These are phyloP conservation scores for Hylaeus anthracinus DNA, from an alignment of 1,140 invertebrate genomes.

Conservation along the genomic window DNA sequence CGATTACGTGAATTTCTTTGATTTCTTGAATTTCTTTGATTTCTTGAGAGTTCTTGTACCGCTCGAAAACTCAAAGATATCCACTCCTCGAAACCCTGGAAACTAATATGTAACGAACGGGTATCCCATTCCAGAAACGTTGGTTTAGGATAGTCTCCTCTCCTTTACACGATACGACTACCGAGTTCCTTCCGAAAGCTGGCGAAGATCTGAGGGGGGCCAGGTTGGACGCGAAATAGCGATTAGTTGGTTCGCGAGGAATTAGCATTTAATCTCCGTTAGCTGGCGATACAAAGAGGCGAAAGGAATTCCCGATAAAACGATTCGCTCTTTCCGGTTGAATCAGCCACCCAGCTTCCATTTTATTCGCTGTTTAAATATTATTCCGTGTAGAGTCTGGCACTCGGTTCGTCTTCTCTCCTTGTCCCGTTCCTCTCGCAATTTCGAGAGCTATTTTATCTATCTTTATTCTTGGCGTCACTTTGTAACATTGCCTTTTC, in stretches of 20 bases:
- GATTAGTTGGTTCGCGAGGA: conserved; percentile 1
- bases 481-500: conserved; percentile 27
- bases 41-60: no score
- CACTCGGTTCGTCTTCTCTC: no score
- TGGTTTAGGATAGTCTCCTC: no score
- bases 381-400: conserved; percentile 13
- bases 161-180: no score
- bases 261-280: conserved; percentile 26
- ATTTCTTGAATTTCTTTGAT: no score
- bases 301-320: conserved; percentile 46
- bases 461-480: conserved; percentile 28
- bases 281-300: neutral
- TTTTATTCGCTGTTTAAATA: conserved; percentile 47
- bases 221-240: neutral
- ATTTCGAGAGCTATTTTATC: conserved; percentile 25
- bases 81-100: no score
- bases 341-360: conserved; percentile 32
- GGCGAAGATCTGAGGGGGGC: neutral
- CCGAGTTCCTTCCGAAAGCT: no score
- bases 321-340: conserved; percentile 46
- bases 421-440: neutral
- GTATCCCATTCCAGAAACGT: no score
- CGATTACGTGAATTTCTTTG: no score
- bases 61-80: no score
- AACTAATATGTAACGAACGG: no score